Base-by-base conservation (phyloP, 2,113 vertebrate genomes). In the Lophius piscatorius region DNA sequence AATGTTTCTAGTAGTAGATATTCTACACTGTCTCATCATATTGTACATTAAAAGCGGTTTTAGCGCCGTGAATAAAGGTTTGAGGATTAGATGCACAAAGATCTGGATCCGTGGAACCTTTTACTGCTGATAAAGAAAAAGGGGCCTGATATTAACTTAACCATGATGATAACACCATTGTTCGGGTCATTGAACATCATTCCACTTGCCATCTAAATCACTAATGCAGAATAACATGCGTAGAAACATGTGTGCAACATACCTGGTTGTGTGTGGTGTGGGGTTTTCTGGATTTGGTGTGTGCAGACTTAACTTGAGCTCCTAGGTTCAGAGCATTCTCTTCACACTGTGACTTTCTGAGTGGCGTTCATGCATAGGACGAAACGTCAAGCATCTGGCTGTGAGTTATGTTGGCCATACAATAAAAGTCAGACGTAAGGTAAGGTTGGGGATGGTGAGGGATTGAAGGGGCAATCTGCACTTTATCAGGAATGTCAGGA, bases 391-490 rank as follows among this genome's bases (percentile, higher is more conserved):
- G 42, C 21, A 5, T 55, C 10, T 4, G 10, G 35, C 46, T 46
- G 31, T 70, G 56, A 81, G 57, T 76, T 78, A 63, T 82, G 67
- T 63, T 80, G 54, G 58, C n/a, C 14, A 6, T 33, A 31, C 39
- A 35, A 66, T 62, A 62, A 67, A 74, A 80, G 36, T 17, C 64
- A 49, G 65, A 63, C 65, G 72, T 79, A 46, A 80, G 79, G 68
- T 47, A 64, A 49, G 70, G 55, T 46, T 17, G 11, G 44, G 9
- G 59, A 31, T 2, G 71, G 52, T 20, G 36, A 14, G 46, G 57
- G 81, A 84, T 88, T 85, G 80, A 76, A 68, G 63, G 46, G 20
- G 33, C 16, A 20, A 74, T 66, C 83, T 88, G 86, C 47, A 59
- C 61, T 88, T 76, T 60, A 80, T 87, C 84, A 85, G 56, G 24